Base-by-base conservation (phyloP, 2,797 vertebrate genomes). In the Gymnocypris eckloni region DNA sequence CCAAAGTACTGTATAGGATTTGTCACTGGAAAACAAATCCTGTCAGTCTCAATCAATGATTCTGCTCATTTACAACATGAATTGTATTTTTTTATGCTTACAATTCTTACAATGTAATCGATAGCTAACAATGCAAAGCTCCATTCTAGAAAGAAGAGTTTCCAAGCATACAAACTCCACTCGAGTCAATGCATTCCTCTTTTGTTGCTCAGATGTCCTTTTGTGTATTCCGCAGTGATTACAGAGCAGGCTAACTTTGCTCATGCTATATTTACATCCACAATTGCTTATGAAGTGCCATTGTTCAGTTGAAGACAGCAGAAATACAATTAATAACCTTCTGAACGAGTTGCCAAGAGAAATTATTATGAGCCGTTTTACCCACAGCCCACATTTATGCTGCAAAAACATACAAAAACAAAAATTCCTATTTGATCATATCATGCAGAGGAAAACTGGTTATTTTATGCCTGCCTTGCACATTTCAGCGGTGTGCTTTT, bases 241-340 rank as follows among this genome's bases (percentile, higher is more conserved):
- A 71, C n/a, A 84, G 66, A 71, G 54, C 25, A 28, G 50, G 64
- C 48, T 59, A 70, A 84, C 64, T 41, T 48, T 45, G 18, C 45
- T 50, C n/a, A 37, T 25, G 71, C 61, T 79, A 59, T 79, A 71
- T 79, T 45, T 70, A 43, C n/a, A 84, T 71, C 39, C 48, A 25
- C 61, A 8, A n/a, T 41, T 61, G 48, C 25, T 78, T 69, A 78
- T 70, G 37, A 76, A 76, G 61, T 52, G 43, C 52, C 25, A 79
- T 72, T 71, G 41, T 86, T 86, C 43, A 81, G 72, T 66, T 81
- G 72, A 73, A 81, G 28, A 50, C 52, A 79, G 18, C 71, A 50
- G 67, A 61, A 37, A 43, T 45, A 15, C 37, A 69, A 77, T 5
- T 22, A 41, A 70, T n/a, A 59, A 71, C 43, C 45, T 39, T 33